A percentile compares a stretch with the other conserved stretches of the same genome.
phyloP scores from a whole-genome alignment of 1,140 invertebrate species.

The Tetramorium parvispinum region DNA sequence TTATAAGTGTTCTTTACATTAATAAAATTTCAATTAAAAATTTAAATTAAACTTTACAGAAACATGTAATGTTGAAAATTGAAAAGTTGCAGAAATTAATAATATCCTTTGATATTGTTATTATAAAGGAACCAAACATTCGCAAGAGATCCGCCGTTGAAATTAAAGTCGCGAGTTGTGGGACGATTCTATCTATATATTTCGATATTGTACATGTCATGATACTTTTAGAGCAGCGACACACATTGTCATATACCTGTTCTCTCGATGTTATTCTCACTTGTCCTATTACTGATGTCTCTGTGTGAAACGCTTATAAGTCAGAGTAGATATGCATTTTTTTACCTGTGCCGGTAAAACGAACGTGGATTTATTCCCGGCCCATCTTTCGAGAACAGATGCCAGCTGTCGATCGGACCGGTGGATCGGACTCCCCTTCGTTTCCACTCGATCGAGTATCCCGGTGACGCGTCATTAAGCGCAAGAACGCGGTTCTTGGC shows the following conservation, averaged over 20 bases:
- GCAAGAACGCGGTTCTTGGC: neutral
- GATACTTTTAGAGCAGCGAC: slow-evolving; percentile 10
- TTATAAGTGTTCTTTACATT: neutral
- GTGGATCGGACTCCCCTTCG: neutral
- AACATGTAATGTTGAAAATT: neutral
- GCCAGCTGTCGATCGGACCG: slow-evolving; percentile 14
- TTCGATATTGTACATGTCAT: slow-evolving; percentile 13
- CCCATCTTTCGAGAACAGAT: neutral
- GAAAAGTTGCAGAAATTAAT: neutral
- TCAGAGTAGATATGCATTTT: slow-evolving; percentile 47
- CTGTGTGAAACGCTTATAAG: slow-evolving; percentile 41
- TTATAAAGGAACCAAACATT: neutral
- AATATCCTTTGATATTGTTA: neutral
- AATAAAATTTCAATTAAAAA: neutral
- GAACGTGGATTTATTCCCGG: neutral
- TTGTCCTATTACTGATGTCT: slow-evolving; percentile 23
- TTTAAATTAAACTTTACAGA: neutral
- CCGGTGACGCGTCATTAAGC: neutral
- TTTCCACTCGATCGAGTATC: neutral
- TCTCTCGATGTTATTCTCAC: slow-evolving; percentile 16
- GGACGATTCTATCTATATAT: neutral
- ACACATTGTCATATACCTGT: slow-evolving; percentile 16
- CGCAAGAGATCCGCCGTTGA: neutral
- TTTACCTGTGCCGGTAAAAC: neutral
- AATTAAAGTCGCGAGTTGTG: neutral